phyloP scores from a whole-genome alignment of 2,888 invertebrate species.

The Nysson spinosus region DNA sequence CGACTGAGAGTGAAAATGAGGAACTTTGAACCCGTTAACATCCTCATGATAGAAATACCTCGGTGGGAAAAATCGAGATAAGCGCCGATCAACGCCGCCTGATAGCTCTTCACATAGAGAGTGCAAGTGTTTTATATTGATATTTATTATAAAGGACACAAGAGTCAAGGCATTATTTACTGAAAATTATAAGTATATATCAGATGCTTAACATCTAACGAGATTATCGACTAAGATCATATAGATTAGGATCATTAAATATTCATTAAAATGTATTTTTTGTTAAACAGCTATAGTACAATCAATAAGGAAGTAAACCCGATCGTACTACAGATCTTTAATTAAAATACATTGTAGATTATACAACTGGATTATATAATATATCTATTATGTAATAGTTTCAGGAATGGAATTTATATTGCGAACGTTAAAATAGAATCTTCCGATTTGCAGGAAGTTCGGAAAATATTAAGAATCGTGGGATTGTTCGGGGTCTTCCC shows the following conservation, averaged over 20 bases:
- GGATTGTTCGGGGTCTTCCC: constrained; percentile 37
- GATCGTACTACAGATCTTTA: too few species aligned
- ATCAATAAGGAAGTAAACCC: too few species aligned
- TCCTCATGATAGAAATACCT: constrained; percentile 25
- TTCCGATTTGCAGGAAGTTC: constrained; percentile 21
- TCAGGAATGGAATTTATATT: constrained; percentile 17
- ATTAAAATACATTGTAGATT: too few species aligned
- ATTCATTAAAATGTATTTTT: too few species aligned
- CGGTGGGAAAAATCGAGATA: constrained; percentile 14
- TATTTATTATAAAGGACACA: background rate
- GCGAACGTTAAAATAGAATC: background rate
- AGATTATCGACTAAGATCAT: too few species aligned
- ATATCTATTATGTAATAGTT: too few species aligned
- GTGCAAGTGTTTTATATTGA: constrained; percentile 6
- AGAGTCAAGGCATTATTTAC: background rate
- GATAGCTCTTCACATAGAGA: background rate
- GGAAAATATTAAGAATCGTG: constrained; percentile 13
- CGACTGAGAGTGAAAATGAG: constrained; percentile 49
- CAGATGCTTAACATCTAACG: too few species aligned
- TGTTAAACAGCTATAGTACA: too few species aligned
- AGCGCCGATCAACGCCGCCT: constrained; percentile 21
- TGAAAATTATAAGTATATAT: too few species aligned
- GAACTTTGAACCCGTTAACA: constrained; percentile 41
- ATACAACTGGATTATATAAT: too few species aligned
- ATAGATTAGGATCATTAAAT: too few species aligned